Percentiles rank a stretch among this genome's conserved stretches.
Evolutionary conservation across 2,113 vertebrate genomes (phyloP).

Genomic region (Oostethus manadensis): DNA sequence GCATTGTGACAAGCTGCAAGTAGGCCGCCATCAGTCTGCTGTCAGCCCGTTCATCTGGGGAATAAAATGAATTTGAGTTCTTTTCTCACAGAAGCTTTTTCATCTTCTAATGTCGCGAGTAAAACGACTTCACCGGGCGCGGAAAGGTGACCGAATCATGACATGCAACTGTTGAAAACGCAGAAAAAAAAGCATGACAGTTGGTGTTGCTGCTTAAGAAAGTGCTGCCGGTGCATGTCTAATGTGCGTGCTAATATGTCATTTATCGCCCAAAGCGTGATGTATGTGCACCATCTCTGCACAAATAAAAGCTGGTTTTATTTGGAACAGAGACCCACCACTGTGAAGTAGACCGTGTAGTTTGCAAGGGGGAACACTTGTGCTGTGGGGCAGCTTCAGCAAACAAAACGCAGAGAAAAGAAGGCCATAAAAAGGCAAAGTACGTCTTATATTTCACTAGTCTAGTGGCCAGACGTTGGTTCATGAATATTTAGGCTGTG

Average conservation of each 20-base stretch:
- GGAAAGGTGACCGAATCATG: no score
- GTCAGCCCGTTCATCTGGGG: slow-evolving; percentile 19
- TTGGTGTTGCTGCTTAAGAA: slow-evolving; percentile 38
- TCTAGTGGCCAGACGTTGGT: slow-evolving; percentile 63
- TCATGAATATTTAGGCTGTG: slow-evolving; percentile 69
- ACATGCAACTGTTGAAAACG: background rate
- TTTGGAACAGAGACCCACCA: background rate
- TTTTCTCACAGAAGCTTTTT: background rate
- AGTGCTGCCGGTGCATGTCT: slow-evolving; percentile 19
- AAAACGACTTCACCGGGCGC: no score
- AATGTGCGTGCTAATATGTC: slow-evolving; percentile 58
- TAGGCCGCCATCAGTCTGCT: slow-evolving; percentile 24
- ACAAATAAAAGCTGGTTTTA: slow-evolving; percentile 52
- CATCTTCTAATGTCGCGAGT: background rate
- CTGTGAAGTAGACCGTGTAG: slow-evolving; percentile 22
- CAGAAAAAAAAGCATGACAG: slow-evolving; percentile 27
- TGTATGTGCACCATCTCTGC: slow-evolving; percentile 44
- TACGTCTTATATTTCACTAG: slow-evolving; percentile 67
- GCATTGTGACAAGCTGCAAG: slow-evolving; percentile 15
- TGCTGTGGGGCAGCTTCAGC: slow-evolving; percentile 38
- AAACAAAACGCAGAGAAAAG: slow-evolving; percentile 55
- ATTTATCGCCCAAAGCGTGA: slow-evolving; percentile 56
- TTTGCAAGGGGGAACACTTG: slow-evolving; percentile 23
- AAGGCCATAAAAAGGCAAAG: slow-evolving; percentile 66
- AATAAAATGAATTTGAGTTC: slow-evolving; percentile 4